Percentiles rank a stretch among this genome's conserved stretches.
These are phyloP conservation scores for Anthophora plumipes DNA, from an alignment of 2,888 invertebrate genomes.

Conservation along the genomic window DNA sequence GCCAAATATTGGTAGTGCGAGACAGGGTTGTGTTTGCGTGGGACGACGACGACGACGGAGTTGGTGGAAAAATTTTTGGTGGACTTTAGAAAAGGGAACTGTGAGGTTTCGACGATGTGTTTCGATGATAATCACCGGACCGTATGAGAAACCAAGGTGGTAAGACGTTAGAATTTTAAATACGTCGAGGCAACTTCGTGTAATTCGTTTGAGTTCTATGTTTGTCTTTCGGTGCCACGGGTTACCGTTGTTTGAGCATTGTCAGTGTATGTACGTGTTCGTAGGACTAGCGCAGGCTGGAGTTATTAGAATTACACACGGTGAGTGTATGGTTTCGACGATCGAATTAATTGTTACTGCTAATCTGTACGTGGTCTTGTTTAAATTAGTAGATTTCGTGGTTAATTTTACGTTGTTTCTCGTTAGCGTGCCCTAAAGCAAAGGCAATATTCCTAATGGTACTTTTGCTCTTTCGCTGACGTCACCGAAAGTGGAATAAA, in stretches of 20 bases:
- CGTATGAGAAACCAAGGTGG: neutral
- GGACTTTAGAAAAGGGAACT: slow-evolving; percentile 8
- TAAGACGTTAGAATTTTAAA: slow-evolving; percentile 47
- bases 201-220: slow-evolving; percentile 46
- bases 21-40: slow-evolving; percentile 45
- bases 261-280: slow-evolving; percentile 21
- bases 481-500: neutral
- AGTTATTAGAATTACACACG: slow-evolving; percentile 39
- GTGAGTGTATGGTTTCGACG: neutral
- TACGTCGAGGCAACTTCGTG: slow-evolving; percentile 21
- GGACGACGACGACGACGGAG: slow-evolving; percentile 9
- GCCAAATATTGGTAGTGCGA: slow-evolving; percentile 69
- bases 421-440: neutral
- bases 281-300: neutral
- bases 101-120: neutral
- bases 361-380: neutral
- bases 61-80: slow-evolving; percentile 57
- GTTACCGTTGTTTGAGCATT: slow-evolving; percentile 31
- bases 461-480: neutral
- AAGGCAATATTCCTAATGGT: neutral
- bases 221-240: slow-evolving; percentile 44
- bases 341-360: slow-evolving; percentile 14
- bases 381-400: neutral
- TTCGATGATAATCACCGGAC: neutral
- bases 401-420: neutral